phyloP scores from a whole-genome alignment of 53 echinoderm and acorn worm genomes.

The Luidia sarsii region DNA sequence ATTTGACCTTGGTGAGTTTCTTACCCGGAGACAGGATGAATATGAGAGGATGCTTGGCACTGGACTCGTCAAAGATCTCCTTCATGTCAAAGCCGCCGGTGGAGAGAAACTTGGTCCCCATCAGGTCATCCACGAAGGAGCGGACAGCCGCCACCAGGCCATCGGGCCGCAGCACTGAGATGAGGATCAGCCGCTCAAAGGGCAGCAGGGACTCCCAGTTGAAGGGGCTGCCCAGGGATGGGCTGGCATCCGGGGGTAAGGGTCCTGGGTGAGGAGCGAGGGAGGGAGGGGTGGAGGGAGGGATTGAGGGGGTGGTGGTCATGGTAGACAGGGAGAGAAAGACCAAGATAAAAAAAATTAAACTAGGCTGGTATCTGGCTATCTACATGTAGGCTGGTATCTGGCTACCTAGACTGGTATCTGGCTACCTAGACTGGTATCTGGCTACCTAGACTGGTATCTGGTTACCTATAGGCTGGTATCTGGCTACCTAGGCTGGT shows the following conservation, averaged over 20 bases:
- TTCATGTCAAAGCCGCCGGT: slow-evolving; percentile 92
- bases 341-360: no score
- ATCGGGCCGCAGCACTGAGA: slow-evolving; percentile 85
- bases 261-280: not conserved
- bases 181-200: slow-evolving; percentile 78
- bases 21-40: slow-evolving; percentile 95
- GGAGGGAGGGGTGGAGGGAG: no score
- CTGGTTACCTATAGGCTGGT: no score
- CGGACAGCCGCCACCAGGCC: slow-evolving; percentile 75
- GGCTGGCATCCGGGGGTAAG: slow-evolving; percentile 10
- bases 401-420: no score
- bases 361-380: no score
- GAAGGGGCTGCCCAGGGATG: slow-evolving; percentile 71
- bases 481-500: no score
- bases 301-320: no score
- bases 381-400: no score
- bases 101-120: slow-evolving; percentile 86
- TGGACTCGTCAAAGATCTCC: slow-evolving; percentile 93
- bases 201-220: slow-evolving; percentile 89
- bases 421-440: no score
- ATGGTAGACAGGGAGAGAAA: no score
- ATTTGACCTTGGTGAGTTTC: not conserved
- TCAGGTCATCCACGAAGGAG: slow-evolving; percentile 78
- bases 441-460: no score
- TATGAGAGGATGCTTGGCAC: slow-evolving; percentile 89